Evolutionary conservation across 1,140 invertebrate genomes (phyloP), one percentile per base, ranked within the genome.

Genomic region (Drosophila littoralis): DNA sequence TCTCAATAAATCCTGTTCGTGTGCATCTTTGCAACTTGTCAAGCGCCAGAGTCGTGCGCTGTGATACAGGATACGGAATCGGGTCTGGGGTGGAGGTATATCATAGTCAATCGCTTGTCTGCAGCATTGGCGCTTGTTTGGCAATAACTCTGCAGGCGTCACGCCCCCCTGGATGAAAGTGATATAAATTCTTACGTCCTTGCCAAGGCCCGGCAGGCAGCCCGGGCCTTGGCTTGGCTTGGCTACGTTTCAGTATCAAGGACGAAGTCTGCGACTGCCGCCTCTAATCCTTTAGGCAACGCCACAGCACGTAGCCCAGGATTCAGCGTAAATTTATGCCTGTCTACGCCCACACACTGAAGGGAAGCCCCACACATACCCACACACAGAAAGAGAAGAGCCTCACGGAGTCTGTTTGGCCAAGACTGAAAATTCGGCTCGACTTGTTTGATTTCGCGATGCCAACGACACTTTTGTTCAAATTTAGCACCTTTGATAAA

Each of bases 401-500:
- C 22, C 48, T 33, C 28, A 4, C 28, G 15, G 22, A 35, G 46
- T 35, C 32, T 72, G 54, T 58, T 77, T 52, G 65, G 42, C 32
- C 38, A 40, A 66, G 46, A 43, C 10, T 63, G 59, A 71, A 75
- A 72, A 52, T 68, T 51, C 58, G 8, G 45, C 22, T 55, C 51
- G 51, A 64, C 63, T 82, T 86, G 82, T 86, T 86, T 86, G 82
- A 86, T 88, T 86, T 88, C 51, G 73, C 77, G 74, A 68, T 69
- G 75, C 74, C 77, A 81, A 77, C 69, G 81, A 85, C 81, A 85
- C 81, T 85, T 86, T 77, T 78, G 40, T 74, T 69, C 57, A 68
- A 79, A 86, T 88, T 77, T 79, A 83, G 81, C 83, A 89, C 83
- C 83, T 86, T 86, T 88, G 83, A 88, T 82, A 82, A 81, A 75